Percentiles rank a stretch among this genome's conserved stretches.
These are phyloP conservation scores for Glandiceps talaboti DNA, from an alignment of 53 echinoderm and acorn worm genomes.

Conservation along the genomic window DNA sequence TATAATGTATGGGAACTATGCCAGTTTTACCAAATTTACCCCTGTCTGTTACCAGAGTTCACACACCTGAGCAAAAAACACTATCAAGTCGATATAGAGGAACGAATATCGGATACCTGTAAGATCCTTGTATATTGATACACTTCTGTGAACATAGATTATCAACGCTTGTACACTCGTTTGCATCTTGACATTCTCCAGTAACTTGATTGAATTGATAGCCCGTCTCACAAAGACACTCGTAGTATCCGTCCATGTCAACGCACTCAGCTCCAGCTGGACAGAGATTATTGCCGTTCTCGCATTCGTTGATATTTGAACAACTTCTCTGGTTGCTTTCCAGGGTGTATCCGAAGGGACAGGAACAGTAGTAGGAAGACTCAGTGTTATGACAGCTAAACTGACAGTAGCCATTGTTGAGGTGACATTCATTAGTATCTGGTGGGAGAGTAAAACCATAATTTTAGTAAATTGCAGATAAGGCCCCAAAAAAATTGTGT, in stretches of 20 bases:
- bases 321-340: conserved; percentile 16
- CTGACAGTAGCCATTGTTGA: conserved; percentile 23
- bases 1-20: too few species aligned
- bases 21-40: too few species aligned
- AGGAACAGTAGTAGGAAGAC: conserved; percentile 39
- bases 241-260: conserved; percentile 15
- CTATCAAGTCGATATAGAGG: too few species aligned
- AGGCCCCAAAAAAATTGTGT: too few species aligned
- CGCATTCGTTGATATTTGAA: conserved; percentile 27
- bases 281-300: conserved; percentile 3
- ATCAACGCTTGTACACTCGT: conserved; percentile 24
- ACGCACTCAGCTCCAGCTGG: conserved; percentile 19
- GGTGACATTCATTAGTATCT: conserved; percentile 40
- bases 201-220: conserved; percentile 6
- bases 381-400: conserved; percentile 41
- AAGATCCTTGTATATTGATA: conserved; percentile 22
- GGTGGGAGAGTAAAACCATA: too few species aligned
- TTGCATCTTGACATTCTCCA: conserved; percentile 17
- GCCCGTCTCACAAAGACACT: conserved; percentile 23
- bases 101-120: too few species aligned
- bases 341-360: conserved; percentile 21
- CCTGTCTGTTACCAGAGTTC: too few species aligned
- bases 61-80: too few species aligned
- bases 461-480: too few species aligned
- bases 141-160: conserved; percentile 31